Percentiles rank a stretch among this genome's conserved stretches.
These are phyloP conservation scores for Drosophila teissieri DNA, from an alignment of 1,140 invertebrate species.

Conservation along the genomic window DNA sequence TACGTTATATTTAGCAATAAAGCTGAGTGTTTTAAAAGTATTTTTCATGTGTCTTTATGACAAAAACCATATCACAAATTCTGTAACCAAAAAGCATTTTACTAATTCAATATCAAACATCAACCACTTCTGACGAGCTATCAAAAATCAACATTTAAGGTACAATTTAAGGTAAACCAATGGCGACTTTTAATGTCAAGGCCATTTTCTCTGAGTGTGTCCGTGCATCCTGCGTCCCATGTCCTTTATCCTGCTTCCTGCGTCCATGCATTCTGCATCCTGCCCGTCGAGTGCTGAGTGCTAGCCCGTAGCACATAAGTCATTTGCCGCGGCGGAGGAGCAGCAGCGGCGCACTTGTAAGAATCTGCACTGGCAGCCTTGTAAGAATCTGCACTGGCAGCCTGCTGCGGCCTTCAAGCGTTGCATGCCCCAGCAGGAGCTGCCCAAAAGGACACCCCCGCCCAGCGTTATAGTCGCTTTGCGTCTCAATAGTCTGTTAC, in stretches of 20 bases:
- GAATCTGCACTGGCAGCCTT: conserved; percentile 68
- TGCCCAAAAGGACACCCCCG: conserved; percentile 13
- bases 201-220: conserved; percentile 10
- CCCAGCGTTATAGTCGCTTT: conserved; percentile 49
- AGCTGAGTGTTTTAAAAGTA: too few relatives aligned
- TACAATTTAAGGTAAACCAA: background rate
- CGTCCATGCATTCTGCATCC: conserved; percentile 19
- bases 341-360: conserved; percentile 66
- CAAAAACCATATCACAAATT: too few relatives aligned
- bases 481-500: conserved; percentile 81
- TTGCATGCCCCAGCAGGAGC: background rate
- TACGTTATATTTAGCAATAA: too few relatives aligned
- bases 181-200: background rate
- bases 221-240: conserved; percentile 22
- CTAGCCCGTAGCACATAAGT: conserved; percentile 76
- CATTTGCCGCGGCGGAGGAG: conserved; percentile 55
- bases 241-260: conserved; percentile 28
- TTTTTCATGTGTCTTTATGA: too few relatives aligned
- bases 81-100: too few relatives aligned
- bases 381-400: conserved; percentile 71
- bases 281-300: conserved; percentile 46
- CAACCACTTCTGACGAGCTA: too few relatives aligned
- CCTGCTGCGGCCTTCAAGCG: conserved; percentile 39
- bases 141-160: too few relatives aligned
- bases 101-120: too few relatives aligned